Evolutionary conservation across 2,113 vertebrate species (phyloP), one percentile per base, ranked within the genome.

Genomic region (Cryptotis parvus): DNA sequence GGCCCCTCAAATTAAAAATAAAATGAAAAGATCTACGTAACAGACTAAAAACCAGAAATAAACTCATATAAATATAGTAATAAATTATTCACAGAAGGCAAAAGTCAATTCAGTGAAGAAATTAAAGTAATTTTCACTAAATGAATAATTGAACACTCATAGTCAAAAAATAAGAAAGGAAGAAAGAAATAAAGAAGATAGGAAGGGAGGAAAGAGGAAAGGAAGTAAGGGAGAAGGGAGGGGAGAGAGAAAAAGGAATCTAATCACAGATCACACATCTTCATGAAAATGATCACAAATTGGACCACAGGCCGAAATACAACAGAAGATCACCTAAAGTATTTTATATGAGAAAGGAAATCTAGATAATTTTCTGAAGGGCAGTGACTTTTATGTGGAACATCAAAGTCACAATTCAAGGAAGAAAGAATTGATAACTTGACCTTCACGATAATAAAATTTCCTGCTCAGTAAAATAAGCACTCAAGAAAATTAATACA

Each of bases 71-170:
- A 14, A 65, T 7, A 80, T 49, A 4, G n/a, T 85, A 85, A 49
- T 81, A 15, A 11, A 66, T 81, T 8, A 55, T 74, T 73, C 33
- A 35, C 24, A 68, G 66, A 74, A 31, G 9, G 55, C 29, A 20
- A 66, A 73, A 80, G 18, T 74, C 4, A 43, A 35, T 74, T 74
- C n/a, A 79, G 5, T 73, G 33, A 22, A 52, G 37, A 29, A 35
- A 52, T 61, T 41, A 70, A 33, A 66, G n/a, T 80, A 10, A 73
- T 77, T 12, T 91, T 80, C 68, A 79, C 65, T 14, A 92, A 87
- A 79, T 74, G 26, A 24, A 4, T 4, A 49, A 33, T 16, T 69
- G 14, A 37, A 24, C 6, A 37, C 35, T 18, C 68, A 69, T 24
- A 69, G 20, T n/a, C 68, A 52, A 39, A 72, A 76, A 37, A 22